These are phyloP conservation scores for Periparus ater DNA, from an alignment of 2,797 vertebrate genomes.

Conservation along the genomic window DNA sequence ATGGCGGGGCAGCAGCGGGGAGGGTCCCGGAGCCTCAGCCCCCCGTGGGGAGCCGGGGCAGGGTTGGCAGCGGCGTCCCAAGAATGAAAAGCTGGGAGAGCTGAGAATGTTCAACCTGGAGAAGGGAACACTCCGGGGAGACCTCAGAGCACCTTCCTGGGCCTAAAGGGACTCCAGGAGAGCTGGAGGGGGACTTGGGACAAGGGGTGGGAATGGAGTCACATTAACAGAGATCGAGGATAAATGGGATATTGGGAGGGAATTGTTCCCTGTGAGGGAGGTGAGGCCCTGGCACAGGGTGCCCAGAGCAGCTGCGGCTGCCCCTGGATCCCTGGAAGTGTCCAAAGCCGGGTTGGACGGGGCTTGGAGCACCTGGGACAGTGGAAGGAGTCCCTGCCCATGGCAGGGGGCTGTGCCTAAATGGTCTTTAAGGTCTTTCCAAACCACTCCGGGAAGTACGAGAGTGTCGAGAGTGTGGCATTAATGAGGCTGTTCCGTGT, in stretches of 20 bases:
- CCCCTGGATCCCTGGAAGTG: not conserved
- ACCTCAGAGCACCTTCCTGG: not conserved
- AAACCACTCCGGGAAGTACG: not conserved
- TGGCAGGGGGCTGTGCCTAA: not conserved
- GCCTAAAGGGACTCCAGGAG: not conserved
- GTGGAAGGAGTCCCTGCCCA: not conserved
- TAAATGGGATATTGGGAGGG: too few species aligned
- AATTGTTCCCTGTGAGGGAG: not conserved
- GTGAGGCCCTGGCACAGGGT: not conserved
- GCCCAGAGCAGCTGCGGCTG: not conserved
- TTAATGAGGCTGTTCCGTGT: not conserved
- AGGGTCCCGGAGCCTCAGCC: rapidly evolving
- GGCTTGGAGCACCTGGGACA: not conserved
- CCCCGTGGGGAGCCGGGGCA: rapidly evolving
- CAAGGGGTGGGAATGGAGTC: not conserved
- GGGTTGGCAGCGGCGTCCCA: too few species aligned
- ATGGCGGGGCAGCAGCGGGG: not conserved
- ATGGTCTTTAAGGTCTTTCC: not conserved
- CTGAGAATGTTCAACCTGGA: not conserved
- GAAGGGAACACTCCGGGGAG: not conserved
- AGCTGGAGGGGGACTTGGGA: not conserved
- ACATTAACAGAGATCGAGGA: not conserved
- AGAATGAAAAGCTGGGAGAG: too few species aligned
- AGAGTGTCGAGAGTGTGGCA: rapidly evolving
- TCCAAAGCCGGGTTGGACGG: not conserved